These are phyloP conservation scores for Schizotus pectinicornis DNA, from an alignment of 2,888 invertebrate genomes.

Conservation along the genomic window DNA sequence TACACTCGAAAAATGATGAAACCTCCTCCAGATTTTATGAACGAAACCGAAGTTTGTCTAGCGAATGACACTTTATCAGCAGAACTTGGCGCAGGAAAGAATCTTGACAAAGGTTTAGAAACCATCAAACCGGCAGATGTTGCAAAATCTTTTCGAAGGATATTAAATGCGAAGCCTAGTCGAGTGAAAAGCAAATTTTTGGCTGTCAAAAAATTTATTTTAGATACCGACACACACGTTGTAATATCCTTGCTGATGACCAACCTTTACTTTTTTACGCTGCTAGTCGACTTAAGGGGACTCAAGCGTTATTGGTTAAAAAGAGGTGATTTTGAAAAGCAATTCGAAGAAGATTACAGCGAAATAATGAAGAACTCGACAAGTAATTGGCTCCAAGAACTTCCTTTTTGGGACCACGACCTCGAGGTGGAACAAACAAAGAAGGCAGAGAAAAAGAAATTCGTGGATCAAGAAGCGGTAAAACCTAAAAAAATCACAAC, in stretches of 20 bases:
- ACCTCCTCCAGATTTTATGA: not conserved
- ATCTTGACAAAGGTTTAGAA: not conserved
- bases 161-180: not conserved
- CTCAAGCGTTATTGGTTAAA: not conserved
- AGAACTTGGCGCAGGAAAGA: no score
- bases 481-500: no score
- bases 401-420: constrained; percentile 15
- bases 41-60: no score
- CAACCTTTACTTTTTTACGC: constrained; percentile 11
- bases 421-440: not conserved
- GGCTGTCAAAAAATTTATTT: constrained; percentile 10
- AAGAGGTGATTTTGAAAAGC: not conserved
- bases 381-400: constrained; percentile 2
- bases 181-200: constrained; percentile 11
- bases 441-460: not conserved
- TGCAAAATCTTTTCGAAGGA: not conserved
- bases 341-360: constrained; percentile 2
- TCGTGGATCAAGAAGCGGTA: no score
- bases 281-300: constrained; percentile 3
- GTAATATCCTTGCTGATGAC: constrained; percentile 17
- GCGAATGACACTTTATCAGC: no score
- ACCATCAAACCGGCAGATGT: not conserved
- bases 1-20: not conserved
- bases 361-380: constrained; percentile 4
- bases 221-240: constrained; percentile 14